Conservation (phyloP, 2,113 vertebrate genomes). For the Indri indri region DNA sequence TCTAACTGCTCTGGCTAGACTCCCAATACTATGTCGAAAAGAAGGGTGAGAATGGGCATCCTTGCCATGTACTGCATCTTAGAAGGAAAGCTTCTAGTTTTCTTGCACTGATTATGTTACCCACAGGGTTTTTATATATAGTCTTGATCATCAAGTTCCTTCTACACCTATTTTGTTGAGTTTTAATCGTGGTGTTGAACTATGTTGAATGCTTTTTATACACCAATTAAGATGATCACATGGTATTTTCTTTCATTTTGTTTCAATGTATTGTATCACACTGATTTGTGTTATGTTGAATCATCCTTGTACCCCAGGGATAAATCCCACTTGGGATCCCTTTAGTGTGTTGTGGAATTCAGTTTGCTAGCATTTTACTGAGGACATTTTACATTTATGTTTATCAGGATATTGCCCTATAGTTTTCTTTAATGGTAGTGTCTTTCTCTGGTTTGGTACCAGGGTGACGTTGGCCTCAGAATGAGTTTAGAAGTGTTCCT, state of each 20-base stretch:
- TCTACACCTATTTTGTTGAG: not conserved
- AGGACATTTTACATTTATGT: not conserved
- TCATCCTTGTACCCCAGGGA: not conserved
- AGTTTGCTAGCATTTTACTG: not conserved
- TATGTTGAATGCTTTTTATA: not conserved
- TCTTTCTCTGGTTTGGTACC: not conserved
- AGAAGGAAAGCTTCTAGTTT: not conserved
- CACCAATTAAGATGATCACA: not conserved
- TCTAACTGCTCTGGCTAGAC: not conserved
- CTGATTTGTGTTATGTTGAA: not conserved
- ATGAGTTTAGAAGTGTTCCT: not conserved
- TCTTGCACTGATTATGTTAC: not conserved
- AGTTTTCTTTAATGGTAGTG: not conserved
- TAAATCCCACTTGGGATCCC: not conserved
- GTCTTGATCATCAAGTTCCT: not conserved
- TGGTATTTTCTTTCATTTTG: not conserved
- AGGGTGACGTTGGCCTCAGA: not conserved
- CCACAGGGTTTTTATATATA: not conserved
- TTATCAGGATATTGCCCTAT: not conserved
- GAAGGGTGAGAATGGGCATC: not conserved
- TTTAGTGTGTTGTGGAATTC: not conserved
- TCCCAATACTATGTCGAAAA: not conserved
- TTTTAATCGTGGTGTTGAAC: not conserved
- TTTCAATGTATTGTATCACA: not conserved
- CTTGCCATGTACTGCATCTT: not conserved